Conservation (phyloP, 2,797 vertebrate genomes). For the Trichosurus vulpecula region DNA sequence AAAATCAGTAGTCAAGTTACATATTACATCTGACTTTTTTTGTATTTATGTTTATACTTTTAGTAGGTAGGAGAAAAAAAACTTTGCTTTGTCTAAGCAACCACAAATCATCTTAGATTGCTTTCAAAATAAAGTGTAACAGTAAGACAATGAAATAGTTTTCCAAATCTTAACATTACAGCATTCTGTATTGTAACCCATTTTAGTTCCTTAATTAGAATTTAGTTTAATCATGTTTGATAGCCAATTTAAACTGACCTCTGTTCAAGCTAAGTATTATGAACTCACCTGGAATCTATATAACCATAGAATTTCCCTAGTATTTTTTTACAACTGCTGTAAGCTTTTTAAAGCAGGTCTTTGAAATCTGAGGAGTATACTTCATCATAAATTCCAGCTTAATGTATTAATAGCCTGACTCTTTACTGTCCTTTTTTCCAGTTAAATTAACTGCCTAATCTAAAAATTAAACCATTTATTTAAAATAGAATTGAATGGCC, state of each 20-base stretch:
- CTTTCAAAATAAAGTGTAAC: constrained; percentile 2
- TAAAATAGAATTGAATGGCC: constrained; percentile 39
- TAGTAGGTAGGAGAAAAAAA: background rate
- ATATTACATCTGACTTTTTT: background rate
- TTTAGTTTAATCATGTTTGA: constrained; percentile 33
- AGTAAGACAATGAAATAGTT: background rate
- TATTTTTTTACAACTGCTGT: constrained; percentile 21
- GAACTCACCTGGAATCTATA: constrained; percentile 54
- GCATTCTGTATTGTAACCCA: constrained; percentile 3
- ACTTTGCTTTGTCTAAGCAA: background rate
- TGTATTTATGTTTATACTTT: background rate
- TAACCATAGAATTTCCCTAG: constrained; percentile 23
- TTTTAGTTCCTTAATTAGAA: constrained; percentile 40
- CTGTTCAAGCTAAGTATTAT: constrained; percentile 55
- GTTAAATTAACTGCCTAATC: background rate
- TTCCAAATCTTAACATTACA: constrained; percentile 1
- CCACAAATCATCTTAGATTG: background rate
- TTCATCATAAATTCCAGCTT: constrained; percentile 53
- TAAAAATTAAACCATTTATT: constrained; percentile 54
- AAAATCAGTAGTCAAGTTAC: background rate
- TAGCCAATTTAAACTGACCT: constrained; percentile 49
- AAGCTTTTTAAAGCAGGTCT: constrained; percentile 56
- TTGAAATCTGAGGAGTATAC: constrained; percentile 66
- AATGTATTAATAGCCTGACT: constrained; percentile 27
- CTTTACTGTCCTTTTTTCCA: background rate